Conservation (phyloP, 1,140 invertebrate genomes). For the Druon quercuslanigerum region DNA sequence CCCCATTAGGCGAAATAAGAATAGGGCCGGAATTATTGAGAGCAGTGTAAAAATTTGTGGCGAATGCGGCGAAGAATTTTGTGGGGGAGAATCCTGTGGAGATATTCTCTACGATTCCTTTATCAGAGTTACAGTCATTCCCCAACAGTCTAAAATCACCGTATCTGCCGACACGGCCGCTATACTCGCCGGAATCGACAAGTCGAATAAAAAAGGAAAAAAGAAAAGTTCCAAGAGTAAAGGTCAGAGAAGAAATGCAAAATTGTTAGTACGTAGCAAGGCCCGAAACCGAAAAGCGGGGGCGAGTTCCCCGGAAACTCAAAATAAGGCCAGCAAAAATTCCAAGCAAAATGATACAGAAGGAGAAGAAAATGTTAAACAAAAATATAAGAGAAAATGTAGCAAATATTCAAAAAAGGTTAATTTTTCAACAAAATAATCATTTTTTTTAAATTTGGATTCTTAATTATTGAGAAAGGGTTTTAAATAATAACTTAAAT, state of each 20-base stretch:
- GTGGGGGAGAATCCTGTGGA: slow-evolving; percentile 79
- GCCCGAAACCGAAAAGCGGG: not conserved
- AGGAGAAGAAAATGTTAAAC: slow-evolving; percentile 37
- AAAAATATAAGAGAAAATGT: slow-evolving; percentile 65
- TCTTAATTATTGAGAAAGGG: not conserved
- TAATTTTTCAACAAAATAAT: slow-evolving; percentile 37
- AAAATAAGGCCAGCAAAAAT: slow-evolving; percentile 22
- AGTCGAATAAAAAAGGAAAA: slow-evolving; percentile 47
- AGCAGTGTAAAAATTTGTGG: slow-evolving; percentile 83
- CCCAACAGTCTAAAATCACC: slow-evolving; percentile 58
- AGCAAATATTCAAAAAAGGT: slow-evolving; percentile 62
- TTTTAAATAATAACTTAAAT: no score
- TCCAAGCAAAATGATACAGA: slow-evolving; percentile 34
- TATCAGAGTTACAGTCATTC: slow-evolving; percentile 56
- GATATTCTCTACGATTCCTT: slow-evolving; percentile 76
- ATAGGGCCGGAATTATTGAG: slow-evolving; percentile 86
- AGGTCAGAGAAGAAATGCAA: slow-evolving; percentile 47
- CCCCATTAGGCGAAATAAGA: slow-evolving; percentile 84
- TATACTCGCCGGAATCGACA: slow-evolving; percentile 64
- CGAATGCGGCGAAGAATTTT: slow-evolving; percentile 91
- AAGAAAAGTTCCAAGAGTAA: slow-evolving; percentile 36
- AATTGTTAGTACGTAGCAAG: slow-evolving; percentile 47
- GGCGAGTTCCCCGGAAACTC: slow-evolving; percentile 28
- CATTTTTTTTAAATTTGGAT: not conserved
- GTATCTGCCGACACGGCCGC: slow-evolving; percentile 67